Evolutionary conservation across 2,888 invertebrate species (phyloP), one percentile per base, ranked within the genome.

Genomic region (Eurois occulta): DNA sequence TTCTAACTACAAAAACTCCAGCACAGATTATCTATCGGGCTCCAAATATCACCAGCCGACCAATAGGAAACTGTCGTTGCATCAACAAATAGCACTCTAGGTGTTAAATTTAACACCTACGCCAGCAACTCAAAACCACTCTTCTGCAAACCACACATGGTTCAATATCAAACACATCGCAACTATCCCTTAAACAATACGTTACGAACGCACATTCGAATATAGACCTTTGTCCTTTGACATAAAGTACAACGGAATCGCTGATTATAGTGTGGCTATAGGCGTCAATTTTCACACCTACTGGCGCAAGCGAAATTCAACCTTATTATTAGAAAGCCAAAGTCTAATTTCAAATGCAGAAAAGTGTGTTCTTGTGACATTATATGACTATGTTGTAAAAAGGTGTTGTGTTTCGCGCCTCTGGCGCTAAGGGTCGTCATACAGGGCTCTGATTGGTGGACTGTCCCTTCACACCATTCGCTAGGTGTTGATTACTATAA

Each of bases 271-370:
- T 91, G 91, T 85, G 87, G 87, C 89, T 92, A 94, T 90, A 95
- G 95, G 96, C 96, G 96, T 96, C 92, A 96, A 95, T 95, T 96
- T 96, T 96, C 96, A 96, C 96, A 96, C 96, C 96, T 96, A 72
- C 28, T 28, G 0, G 2, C 10, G 3, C 87, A 89, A 69, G 41
- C 6, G 0, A 93, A 82, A 87, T 65, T 88, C 28, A 77, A 86
- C 92, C 81, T 72, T 95, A 87, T 76, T 0, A 0, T 0, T 0
- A 0, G 0, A 0, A 0, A 0, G 0, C 0, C 78, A 94, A 52
- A 83, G 87, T 87, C 8, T 5, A 87, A 46, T 85, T 88, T 91
- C 0, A 24, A 13, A 66, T 87, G 70, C 5, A n/a, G 3, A n/a
- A 32, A 24, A 11, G 7, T 2, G 38, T 85, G 52, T 32, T 83